These are phyloP conservation scores for Eupithecia subumbrata DNA, from an alignment of 2,888 invertebrate genomes.

Conservation along the genomic window DNA sequence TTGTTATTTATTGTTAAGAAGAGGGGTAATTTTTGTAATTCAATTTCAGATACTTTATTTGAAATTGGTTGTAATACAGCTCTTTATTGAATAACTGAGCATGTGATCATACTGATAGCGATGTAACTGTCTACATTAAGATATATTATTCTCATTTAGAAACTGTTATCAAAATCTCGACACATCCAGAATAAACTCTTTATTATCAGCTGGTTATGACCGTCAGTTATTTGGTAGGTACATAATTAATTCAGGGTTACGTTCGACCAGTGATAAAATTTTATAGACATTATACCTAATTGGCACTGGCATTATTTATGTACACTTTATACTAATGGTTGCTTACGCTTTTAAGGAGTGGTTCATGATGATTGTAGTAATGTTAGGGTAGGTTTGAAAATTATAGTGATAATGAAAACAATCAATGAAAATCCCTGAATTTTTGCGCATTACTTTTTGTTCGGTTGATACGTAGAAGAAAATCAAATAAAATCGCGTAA, in stretches of 20 bases:
- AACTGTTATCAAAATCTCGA: conserved; percentile 31
- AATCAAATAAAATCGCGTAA: no score
- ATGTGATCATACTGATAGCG: conserved; percentile 18
- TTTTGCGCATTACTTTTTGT: no score
- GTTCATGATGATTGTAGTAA: background rate
- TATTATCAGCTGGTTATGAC: conserved; percentile 11
- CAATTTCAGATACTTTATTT: conserved; percentile 30
- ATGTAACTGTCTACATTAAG: conserved; percentile 21
- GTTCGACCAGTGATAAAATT: conserved; percentile 3
- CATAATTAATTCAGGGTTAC: conserved; percentile 2
- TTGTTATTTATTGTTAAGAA: conserved; percentile 59
- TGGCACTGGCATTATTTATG: background rate
- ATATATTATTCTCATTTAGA: conserved; percentile 22
- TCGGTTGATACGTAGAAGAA: no score
- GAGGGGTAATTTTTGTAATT: conserved; percentile 50
- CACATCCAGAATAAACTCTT: conserved; percentile 8
- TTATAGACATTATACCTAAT: background rate
- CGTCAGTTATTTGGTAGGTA: background rate
- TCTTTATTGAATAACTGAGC: conserved; percentile 28
- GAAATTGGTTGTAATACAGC: conserved; percentile 21
- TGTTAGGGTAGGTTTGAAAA: background rate
- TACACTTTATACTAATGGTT: background rate
- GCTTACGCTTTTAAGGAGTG: background rate
- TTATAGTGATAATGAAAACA: background rate
- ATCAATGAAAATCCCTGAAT: no score